phyloP scores from a whole-genome alignment of 1,140 invertebrate genomes.

The Pogonus chalceus region DNA sequence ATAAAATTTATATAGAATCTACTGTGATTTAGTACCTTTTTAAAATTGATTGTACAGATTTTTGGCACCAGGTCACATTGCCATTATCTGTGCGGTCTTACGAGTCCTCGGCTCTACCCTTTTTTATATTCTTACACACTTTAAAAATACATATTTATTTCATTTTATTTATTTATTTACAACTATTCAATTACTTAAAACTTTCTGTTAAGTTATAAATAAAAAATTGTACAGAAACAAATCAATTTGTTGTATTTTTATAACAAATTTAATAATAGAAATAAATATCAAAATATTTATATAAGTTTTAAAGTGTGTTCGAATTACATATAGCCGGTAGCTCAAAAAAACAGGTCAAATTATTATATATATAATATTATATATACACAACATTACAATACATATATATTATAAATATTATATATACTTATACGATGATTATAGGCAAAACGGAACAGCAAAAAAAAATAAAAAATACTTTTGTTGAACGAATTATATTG shows the following conservation, averaged over 20 bases:
- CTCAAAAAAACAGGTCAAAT: neutral
- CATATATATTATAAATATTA: slow-evolving; percentile 14
- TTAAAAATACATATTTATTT: slow-evolving; percentile 13
- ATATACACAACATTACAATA: slow-evolving; percentile 11
- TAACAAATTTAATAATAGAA: neutral
- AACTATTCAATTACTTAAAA: neutral
- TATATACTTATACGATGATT: slow-evolving; percentile 11
- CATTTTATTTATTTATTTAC: too few relatives aligned
- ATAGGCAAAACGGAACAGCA: slow-evolving; percentile 1
- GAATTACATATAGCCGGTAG: too few relatives aligned
- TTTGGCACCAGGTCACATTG: neutral
- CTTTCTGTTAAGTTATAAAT: neutral
- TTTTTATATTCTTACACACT: too few relatives aligned
- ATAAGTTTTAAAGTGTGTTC: too few relatives aligned
- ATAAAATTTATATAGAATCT: slow-evolving; percentile 14
- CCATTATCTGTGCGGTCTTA: too few relatives aligned
- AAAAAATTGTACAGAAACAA: too few relatives aligned
- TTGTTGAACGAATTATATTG: slow-evolving; percentile 12
- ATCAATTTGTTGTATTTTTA: neutral
- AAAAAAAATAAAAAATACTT: slow-evolving; percentile 13
- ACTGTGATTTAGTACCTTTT: slow-evolving; percentile 26
- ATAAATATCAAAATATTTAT: neutral
- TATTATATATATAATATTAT: slow-evolving; percentile 10
- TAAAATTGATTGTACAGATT: neutral
- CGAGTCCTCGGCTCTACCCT: too few relatives aligned